phyloP scores from a whole-genome alignment of 2,113 vertebrate genomes.

The Oryzias celebensis region DNA sequence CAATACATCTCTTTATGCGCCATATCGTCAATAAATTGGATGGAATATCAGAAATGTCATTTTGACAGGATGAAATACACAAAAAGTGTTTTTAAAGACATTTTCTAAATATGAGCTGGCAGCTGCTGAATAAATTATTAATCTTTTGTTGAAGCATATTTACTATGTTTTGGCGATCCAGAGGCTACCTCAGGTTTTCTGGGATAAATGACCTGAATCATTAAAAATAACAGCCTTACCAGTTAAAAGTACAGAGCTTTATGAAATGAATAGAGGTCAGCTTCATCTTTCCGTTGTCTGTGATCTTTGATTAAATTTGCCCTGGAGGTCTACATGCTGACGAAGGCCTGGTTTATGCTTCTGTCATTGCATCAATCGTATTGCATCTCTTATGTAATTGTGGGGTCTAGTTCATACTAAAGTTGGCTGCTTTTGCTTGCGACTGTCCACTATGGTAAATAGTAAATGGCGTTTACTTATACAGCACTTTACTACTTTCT shows the following conservation, averaged over 20 bases:
- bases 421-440: too few species aligned
- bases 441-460: too few species aligned
- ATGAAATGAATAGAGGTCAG: slow-evolving; percentile 42
- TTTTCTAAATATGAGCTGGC: neutral
- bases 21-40: too few species aligned
- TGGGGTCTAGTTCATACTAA: too few species aligned
- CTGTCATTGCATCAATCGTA: too few species aligned
- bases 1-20: too few species aligned
- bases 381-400: too few species aligned
- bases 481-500: too few species aligned
- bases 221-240: slow-evolving; percentile 29
- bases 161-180: slow-evolving; percentile 19
- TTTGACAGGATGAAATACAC: neutral
- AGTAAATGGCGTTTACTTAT: too few species aligned
- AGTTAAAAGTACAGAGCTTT: slow-evolving; percentile 32
- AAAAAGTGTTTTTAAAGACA: slow-evolving; percentile 2
- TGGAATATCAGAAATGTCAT: too few species aligned
- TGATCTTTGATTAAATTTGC: slow-evolving; percentile 13
- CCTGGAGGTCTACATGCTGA: slow-evolving; percentile 51
- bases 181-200: slow-evolving; percentile 12
- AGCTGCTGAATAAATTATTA: neutral
- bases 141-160: slow-evolving; percentile 1
- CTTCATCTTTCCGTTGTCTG: slow-evolving; percentile 15
- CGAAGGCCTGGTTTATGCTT: slow-evolving; percentile 25
- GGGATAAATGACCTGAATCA: slow-evolving; percentile 26